Percentiles rank a stretch among this genome's conserved stretches.
Conservation (phyloP, 2,888 invertebrate species). For the Tuta absoluta region DNA sequence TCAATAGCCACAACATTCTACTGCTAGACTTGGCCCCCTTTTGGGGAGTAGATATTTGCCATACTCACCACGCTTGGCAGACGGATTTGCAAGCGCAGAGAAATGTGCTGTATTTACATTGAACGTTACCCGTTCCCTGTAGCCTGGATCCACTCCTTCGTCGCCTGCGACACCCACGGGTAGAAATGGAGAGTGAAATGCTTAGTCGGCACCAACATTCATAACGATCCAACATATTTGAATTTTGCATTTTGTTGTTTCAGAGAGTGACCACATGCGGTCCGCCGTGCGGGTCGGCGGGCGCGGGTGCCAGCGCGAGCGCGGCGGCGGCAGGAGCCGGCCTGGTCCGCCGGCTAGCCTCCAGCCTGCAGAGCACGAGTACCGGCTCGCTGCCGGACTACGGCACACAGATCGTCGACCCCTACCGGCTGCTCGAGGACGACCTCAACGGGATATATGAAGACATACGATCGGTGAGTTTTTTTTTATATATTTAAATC, state of each 20-base stretch:
- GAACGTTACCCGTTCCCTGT: too few relatives aligned
- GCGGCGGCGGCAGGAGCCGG: constrained; percentile 60
- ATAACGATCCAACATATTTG: not conserved
- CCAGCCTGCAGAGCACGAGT: constrained; percentile 89
- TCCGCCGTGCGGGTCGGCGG: constrained; percentile 61
- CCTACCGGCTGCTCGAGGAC: constrained; percentile 91
- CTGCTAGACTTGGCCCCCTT: too few relatives aligned
- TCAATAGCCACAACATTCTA: too few relatives aligned
- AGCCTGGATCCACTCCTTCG: too few relatives aligned
- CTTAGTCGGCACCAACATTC: too few relatives aligned
- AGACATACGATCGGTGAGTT: constrained; percentile 89
- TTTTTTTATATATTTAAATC: not conserved
- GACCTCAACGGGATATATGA: constrained; percentile 93
- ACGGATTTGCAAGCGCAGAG: too few relatives aligned
- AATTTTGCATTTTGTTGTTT: constrained; percentile 37
- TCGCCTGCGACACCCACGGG: too few relatives aligned
- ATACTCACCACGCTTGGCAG: too few relatives aligned
- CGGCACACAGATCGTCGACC: constrained; percentile 87
- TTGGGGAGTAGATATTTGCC: too few relatives aligned
- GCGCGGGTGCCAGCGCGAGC: constrained; percentile 48
- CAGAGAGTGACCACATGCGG: constrained; percentile 75
- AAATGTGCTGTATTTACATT: too few relatives aligned
- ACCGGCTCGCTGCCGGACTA: constrained; percentile 90
- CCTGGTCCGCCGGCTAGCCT: constrained; percentile 73
- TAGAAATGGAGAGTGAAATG: too few relatives aligned